Percentiles rank a stretch among this genome's conserved stretches.
Evolutionary conservation across 2,113 vertebrate species (phyloP).

Genomic region (Polypterus senegalus): DNA sequence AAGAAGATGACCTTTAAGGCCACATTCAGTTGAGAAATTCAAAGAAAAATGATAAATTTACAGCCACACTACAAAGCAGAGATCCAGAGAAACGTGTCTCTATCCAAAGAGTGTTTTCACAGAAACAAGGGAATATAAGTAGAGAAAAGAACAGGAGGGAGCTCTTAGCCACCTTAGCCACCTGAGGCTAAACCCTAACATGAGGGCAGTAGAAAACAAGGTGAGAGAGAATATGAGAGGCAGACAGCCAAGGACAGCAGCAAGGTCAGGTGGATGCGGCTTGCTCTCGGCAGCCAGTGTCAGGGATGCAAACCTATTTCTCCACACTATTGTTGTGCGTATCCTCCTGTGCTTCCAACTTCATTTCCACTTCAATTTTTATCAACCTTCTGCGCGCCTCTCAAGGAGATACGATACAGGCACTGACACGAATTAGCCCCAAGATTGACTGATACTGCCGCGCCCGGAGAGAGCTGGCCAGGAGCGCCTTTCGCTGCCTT

Average conservation of each 20-base stretch:
- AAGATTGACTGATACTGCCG: constrained; percentile 82
- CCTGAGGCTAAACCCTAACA: too few species aligned
- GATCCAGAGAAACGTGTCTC: too few species aligned
- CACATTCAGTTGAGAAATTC: too few species aligned
- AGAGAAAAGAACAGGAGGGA: too few species aligned
- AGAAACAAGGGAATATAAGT: too few species aligned
- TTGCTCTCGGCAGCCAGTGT: constrained; percentile 48
- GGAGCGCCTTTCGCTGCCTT: constrained; percentile 34
- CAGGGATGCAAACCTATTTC: constrained; percentile 57
- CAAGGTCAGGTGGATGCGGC: constrained; percentile 66
- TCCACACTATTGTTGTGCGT: constrained; percentile 52
- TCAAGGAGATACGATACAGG: constrained; percentile 86
- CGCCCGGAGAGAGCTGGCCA: constrained; percentile 67
- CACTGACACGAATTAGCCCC: constrained; percentile 86
- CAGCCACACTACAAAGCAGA: too few species aligned
- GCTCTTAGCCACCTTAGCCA: too few species aligned
- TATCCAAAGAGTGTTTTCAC: too few species aligned
- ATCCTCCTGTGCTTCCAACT: constrained; percentile 80
- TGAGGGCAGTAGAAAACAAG: too few species aligned
- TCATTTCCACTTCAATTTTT: constrained; percentile 98
- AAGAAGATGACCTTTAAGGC: too few species aligned
- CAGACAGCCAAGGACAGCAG: constrained; percentile 55
- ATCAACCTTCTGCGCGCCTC: constrained; percentile 81
- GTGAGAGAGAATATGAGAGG: constrained; percentile 5
- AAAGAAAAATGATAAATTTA: too few species aligned